Percentiles rank a stretch among this genome's conserved stretches.
These are phyloP conservation scores for Siniperca scherzeri DNA, from an alignment of 2,797 vertebrate genomes.

Conservation along the genomic window DNA sequence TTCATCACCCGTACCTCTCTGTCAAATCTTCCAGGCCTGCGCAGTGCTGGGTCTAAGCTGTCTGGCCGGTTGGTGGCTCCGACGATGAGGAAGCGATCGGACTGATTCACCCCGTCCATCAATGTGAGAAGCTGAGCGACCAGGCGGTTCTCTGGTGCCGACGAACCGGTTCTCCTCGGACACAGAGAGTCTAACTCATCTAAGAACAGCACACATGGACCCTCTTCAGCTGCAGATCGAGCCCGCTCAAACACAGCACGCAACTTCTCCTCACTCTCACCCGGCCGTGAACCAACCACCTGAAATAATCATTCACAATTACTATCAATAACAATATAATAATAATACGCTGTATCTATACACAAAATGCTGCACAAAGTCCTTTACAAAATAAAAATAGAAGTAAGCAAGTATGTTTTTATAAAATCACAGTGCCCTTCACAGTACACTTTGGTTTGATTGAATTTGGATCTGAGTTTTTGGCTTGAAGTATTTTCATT, in stretches of 20 bases:
- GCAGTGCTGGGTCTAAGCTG: slow-evolving; percentile 91
- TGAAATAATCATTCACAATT: slow-evolving; percentile 28
- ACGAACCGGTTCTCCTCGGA: slow-evolving; percentile 85
- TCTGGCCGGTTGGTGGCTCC: slow-evolving; percentile 94
- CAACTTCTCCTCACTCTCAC: slow-evolving; percentile 94
- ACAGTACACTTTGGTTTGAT: not conserved
- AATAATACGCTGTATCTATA: not conserved
- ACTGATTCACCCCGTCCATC: slow-evolving; percentile 89
- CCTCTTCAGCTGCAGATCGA: slow-evolving; percentile 82
- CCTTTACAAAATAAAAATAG: not conserved
- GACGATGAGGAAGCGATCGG: slow-evolving; percentile 87
- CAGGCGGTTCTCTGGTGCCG: slow-evolving; percentile 89
- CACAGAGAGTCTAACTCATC: slow-evolving; percentile 95
- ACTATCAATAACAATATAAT: not conserved
- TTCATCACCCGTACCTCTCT: slow-evolving; percentile 87
- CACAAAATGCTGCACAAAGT: not conserved
- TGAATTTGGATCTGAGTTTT: not conserved
- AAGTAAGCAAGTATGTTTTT: too few species aligned
- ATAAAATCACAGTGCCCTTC: not conserved
- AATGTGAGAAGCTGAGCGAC: slow-evolving; percentile 95
- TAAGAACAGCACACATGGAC: slow-evolving; percentile 92
- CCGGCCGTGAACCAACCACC: slow-evolving; percentile 91
- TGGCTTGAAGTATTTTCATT: not conserved
- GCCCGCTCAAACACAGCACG: slow-evolving; percentile 88
- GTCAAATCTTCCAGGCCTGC: slow-evolving; percentile 95